Base-by-base conservation (phyloP, 2,113 vertebrate species). In the Holacanthus passer region DNA sequence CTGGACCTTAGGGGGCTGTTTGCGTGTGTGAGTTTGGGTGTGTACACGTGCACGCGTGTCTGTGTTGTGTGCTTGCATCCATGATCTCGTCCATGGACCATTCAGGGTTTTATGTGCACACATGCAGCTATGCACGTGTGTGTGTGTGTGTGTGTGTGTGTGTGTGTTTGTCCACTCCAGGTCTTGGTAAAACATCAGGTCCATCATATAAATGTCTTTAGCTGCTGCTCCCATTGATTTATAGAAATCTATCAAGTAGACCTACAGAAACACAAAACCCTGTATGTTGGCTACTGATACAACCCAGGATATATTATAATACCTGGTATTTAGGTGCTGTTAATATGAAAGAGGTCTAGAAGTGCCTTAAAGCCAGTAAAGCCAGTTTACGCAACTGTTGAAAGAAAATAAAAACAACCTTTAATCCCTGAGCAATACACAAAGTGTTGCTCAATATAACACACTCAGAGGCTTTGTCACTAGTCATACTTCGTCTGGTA, bases 1-100 rank as follows among this genome's bases (percentile, higher is more conserved):
- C 65, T 63, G 59, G 80, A 92, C 83, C 84, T 80, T 62, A 71
- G 73, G 86, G 82, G 79, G 43, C 70, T 85, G 56, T 89, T 80
- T 59, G 41, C 52, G 45, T 70, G 56, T 81, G n/a, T 58, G 31
- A 55, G 52, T 59, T 32, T 58, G 45, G 65, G 48, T 77, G 31
- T 58, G 63, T 77, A 29, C 27, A 29, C 6, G 56, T 20, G 31
- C 17, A 20, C 29, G 31, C 17, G 17, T 35, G 31, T 35, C 29
- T 20, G 31, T 35, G 56, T 35, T 9, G 29, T 35, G 56, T 27
- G 24, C 24, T 20, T 32, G 29, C 29, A 32, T 32, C 31, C 16
- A 32, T 32, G 29, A 59, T 59, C 56, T 35, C 4, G 56, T 59
- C 56, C 17, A 20, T 35, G 17, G 35, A 35, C 17, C 29, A 20